phyloP scores from a whole-genome alignment of 2,888 invertebrate genomes.

The Apeira syringaria region DNA sequence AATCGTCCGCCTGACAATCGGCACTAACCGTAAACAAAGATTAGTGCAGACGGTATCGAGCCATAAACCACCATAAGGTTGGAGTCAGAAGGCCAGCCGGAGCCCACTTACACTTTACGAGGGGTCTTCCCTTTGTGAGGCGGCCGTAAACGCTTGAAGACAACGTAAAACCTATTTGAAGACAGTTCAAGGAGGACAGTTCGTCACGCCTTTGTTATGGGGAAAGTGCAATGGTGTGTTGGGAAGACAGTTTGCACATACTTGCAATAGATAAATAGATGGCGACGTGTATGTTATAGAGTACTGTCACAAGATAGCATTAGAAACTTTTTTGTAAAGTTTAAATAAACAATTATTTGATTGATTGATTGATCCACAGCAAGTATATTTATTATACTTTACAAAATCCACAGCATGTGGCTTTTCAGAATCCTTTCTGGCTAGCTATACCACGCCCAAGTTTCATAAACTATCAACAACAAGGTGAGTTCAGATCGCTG shows the following conservation, averaged over 20 bases:
- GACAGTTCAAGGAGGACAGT: conserved; percentile 6
- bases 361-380: too few species aligned
- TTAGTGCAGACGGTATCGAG: conserved; percentile 36
- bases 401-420: too few species aligned
- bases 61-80: conserved; percentile 16
- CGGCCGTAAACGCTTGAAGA: conserved; percentile 18
- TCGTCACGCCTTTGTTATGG: conserved; percentile 17
- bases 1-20: conserved; percentile 37
- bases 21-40: conserved; percentile 57
- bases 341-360: too few species aligned
- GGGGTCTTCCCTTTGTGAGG: conserved; percentile 59
- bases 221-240: conserved; percentile 7
- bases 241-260: conserved; percentile 11
- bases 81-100: conserved; percentile 40
- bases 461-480: too few species aligned
- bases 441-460: too few species aligned
- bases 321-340: too few species aligned
- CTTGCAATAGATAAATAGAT: conserved; percentile 1
- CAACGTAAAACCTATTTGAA: conserved; percentile 17
- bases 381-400: too few species aligned
- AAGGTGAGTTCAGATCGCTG: too few species aligned
- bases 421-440: too few species aligned
- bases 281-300: not conserved
- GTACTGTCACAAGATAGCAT: too few species aligned
- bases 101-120: conserved; percentile 62